These are phyloP conservation scores for Aurelia aurita DNA, from an alignment of 30 jellyfish, hydroid and myxozoan species.

Conservation along the genomic window DNA sequence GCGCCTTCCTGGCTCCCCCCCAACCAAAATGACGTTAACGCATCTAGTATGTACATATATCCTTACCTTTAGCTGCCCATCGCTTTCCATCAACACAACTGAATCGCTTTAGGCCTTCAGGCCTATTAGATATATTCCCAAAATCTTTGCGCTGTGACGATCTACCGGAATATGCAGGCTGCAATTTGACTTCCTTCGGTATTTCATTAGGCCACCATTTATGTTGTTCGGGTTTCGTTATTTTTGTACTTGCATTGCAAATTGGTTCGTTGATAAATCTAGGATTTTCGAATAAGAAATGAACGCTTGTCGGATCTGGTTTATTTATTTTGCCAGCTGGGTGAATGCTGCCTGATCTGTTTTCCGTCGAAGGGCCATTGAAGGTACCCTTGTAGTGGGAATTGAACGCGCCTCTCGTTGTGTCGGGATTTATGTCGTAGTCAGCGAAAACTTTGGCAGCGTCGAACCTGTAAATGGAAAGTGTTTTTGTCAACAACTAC, in stretches of 20 bases:
- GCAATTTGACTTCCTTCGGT: slow-evolving; percentile 35
- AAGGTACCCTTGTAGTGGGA: slow-evolving; percentile 54
- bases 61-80: slow-evolving; percentile 17
- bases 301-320: slow-evolving; percentile 56
- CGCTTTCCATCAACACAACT: slow-evolving; percentile 50
- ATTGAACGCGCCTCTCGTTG: background rate
- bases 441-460: slow-evolving; percentile 75
- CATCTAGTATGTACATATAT: no score
- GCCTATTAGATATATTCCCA: slow-evolving; percentile 13
- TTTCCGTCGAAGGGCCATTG: background rate
- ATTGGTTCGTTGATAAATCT: slow-evolving; percentile 84
- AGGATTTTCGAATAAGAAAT: slow-evolving; percentile 79
- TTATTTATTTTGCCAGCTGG: slow-evolving; percentile 71
- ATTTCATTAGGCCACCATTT: slow-evolving; percentile 84
- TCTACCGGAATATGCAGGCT: slow-evolving; percentile 41
- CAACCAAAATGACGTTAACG: no score
- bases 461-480: slow-evolving; percentile 64
- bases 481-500: background rate
- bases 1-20: no score
- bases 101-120: slow-evolving; percentile 60
- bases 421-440: slow-evolving; percentile 13
- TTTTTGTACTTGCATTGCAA: slow-evolving; percentile 73
- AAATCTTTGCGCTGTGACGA: slow-evolving; percentile 69
- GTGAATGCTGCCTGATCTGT: background rate
- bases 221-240: slow-evolving; percentile 35